Base-by-base conservation (phyloP, 1,140 invertebrate species). In the Papilio machaon region DNA sequence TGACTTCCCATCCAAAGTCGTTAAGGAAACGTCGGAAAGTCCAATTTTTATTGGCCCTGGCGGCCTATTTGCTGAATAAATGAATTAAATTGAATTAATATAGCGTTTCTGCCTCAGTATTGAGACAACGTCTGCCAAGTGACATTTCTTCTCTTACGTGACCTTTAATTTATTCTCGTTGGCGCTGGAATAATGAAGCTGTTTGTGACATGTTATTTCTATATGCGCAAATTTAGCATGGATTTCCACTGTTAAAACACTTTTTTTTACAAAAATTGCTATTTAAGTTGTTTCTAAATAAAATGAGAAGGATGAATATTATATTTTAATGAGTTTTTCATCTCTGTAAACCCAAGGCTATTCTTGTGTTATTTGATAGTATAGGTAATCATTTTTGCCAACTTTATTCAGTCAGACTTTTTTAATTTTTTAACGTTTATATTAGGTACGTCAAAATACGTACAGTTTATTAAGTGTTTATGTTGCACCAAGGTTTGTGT, bases 41-140 rank as follows among this genome's bases (percentile, higher is more conserved):
- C 81, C 77, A 82, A 80, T 76, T 79, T 80, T 74, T 80, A 82
- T 82, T 82, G 64, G 78, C 81, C 78, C 81, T 43, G 78, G 81
- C 81, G 81, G 81, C 81, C 81, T 82, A 82, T 82, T 82, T 76
- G 81, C 74, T 76, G 78, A 82, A 80, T 82, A 82, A 80, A 82
- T 82, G 81, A 82, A 82, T 82, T 80, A 70, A 82, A 82, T 82
- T 82, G 81, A 82, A 82, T 82, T 80, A 82, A 82, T 82, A 80
- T 49, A 54, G 60, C 79, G 60, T 73, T 79, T 79, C 73, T 80
- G 76, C 64, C 54, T 52, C 52, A 60, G 79, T 74, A 74, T 80
- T 54, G 81, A 73, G 52, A 75, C 64, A 49, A 52, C 60, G 54
- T 82, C 79, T 82, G 81, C 81, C 81, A 82, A 82, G 75, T 80